Evolutionary conservation across 2,888 invertebrate genomes (phyloP), one percentile per base, ranked within the genome.

Genomic region (Amphipoea lucens): DNA sequence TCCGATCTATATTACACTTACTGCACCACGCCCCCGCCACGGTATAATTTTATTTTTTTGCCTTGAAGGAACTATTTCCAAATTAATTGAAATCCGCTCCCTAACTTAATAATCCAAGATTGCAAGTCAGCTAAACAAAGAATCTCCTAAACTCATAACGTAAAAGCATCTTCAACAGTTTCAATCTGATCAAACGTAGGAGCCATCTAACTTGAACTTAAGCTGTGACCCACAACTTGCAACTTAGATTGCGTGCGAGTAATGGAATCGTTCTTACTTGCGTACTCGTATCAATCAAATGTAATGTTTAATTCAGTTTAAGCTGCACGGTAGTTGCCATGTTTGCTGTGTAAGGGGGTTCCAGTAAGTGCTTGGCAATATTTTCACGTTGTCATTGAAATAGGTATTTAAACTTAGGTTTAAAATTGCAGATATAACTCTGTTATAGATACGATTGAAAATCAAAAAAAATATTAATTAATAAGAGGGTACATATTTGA

Each of bases 171-270:
- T 81, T 76, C 66, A 80, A 84, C 86, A 75, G 82, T 85, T 85
- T 68, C 71, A 82, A 85, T 87, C 85, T 76, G 87, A 87, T 85
- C 86, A 82, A 82, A 86, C 78, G 81, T 76, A 79, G 84, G 72
- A 87, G 40, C 84, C 60, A 73, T 76, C 84, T 69, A 87, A 86
- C 23, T 87, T 84, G 45, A 80, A 84, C 75, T 86, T 85, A 87
- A 87, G 85, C 83, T 81, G 81, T 76, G 88, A 83, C 87, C 87
- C 81, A 75, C 81, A 81, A 84, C 69, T 84, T 84, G 83, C 84
- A 87, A 88, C 87, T 88, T 88, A 88, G 87, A 88, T 88, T 88
- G 88, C 87, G 80, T 87, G 78, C 82, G 74, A 73, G 83, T 87
- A 88, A 86, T 88, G 84, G 88, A 86, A 82, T 79, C 78, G 86